A percentile compares a stretch with the other conserved stretches of the same genome.
These are phyloP conservation scores for Micronisus gabar DNA, from an alignment of 2,113 vertebrate genomes.

Conservation along the genomic window DNA sequence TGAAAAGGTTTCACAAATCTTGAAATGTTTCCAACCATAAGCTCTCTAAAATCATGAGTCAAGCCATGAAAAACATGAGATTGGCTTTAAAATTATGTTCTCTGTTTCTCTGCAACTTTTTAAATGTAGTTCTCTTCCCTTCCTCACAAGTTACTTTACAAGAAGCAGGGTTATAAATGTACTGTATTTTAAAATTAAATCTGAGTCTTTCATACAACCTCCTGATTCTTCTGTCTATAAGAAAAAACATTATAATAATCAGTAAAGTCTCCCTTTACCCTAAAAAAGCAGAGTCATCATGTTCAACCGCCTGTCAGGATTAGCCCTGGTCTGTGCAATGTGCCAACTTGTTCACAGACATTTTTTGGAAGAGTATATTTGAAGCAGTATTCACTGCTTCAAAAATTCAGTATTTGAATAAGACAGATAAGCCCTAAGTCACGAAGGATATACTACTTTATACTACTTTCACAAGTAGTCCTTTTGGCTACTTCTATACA, in stretches of 20 bases:
- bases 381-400: neutral
- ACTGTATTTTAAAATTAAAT: neutral
- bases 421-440: neutral
- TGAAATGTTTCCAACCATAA: conserved; percentile 30
- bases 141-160: neutral
- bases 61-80: neutral
- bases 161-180: neutral
- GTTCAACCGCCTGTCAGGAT: neutral
- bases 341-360: neutral
- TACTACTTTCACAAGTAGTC: neutral
- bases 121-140: neutral
- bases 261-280: neutral
- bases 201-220: neutral
- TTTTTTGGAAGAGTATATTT: neutral
- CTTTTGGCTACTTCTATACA: neutral
- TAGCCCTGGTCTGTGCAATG: neutral
- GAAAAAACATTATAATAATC: neutral
- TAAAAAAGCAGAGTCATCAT: neutral
- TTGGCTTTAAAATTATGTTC: conserved; percentile 8
- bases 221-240: neutral
- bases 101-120: neutral
- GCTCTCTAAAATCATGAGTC: conserved; percentile 1
- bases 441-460: neutral
- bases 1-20: conserved; percentile 22
- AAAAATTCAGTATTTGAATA: neutral